Evolutionary conservation across 2,888 invertebrate species (phyloP).

Genomic region (Meandrusa payeni): DNA sequence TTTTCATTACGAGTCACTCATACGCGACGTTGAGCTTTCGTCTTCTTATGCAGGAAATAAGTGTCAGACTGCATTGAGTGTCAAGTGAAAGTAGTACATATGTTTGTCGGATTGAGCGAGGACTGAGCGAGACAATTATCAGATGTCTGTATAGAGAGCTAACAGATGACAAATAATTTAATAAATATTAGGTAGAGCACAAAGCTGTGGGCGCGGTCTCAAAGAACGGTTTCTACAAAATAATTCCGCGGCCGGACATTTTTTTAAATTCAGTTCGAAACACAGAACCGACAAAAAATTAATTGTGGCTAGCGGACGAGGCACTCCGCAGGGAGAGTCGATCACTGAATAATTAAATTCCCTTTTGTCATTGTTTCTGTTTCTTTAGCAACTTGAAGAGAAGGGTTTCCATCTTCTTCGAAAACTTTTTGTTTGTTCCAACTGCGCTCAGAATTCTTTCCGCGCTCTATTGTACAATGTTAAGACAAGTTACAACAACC

Average conservation of each 20-base stretch:
- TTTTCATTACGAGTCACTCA: too few relatives aligned
- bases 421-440: slow-evolving; percentile 3
- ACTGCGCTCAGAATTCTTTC: background rate
- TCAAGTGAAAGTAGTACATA: too few relatives aligned
- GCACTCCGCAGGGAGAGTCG: background rate
- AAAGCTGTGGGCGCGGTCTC: too few relatives aligned
- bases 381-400: background rate
- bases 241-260: background rate
- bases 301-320: background rate
- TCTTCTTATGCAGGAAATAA: too few relatives aligned
- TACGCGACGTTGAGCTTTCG: too few relatives aligned
- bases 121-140: too few relatives aligned
- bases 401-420: slow-evolving; percentile 1
- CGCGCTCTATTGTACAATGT: slow-evolving; percentile 1
- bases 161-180: too few relatives aligned
- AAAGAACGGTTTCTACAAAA: background rate
- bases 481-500: too few relatives aligned
- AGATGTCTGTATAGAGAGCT: too few relatives aligned
- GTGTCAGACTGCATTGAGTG: too few relatives aligned
- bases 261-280: background rate
- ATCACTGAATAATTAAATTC: slow-evolving; percentile 6
- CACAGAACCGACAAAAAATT: slow-evolving; percentile 1
- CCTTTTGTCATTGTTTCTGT: slow-evolving; percentile 6
- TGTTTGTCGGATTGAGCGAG: too few relatives aligned
- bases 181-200: background rate